Conservation (phyloP, 2,888 invertebrate genomes). For the Sarcophaga carnaria region DNA sequence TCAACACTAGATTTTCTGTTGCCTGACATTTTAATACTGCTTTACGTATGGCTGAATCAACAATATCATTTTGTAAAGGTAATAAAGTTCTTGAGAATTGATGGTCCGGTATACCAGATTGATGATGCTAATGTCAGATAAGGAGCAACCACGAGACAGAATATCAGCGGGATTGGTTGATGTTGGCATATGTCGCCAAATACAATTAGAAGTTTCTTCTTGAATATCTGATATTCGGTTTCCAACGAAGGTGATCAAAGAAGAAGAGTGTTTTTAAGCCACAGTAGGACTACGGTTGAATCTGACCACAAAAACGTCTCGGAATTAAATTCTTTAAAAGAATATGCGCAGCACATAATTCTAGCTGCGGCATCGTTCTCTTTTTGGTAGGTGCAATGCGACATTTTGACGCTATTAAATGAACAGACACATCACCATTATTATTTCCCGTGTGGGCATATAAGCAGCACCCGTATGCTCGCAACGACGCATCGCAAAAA, state of each 20-base stretch:
- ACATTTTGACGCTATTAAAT: constrained; percentile 6
- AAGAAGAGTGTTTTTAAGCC: constrained; percentile 49
- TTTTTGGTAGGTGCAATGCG: constrained; percentile 30
- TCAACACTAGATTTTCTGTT: background rate
- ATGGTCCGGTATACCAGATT: constrained; percentile 36
- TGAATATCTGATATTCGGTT: constrained; percentile 50
- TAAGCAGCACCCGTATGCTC: constrained; percentile 31
- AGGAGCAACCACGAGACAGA: constrained; percentile 49
- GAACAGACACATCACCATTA: background rate
- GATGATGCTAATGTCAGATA: constrained; percentile 37
- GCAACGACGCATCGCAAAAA: constrained; percentile 20
- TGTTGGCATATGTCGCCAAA: constrained; percentile 53
- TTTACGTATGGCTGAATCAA: background rate
- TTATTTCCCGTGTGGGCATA: background rate
- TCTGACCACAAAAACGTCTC: constrained; percentile 53
- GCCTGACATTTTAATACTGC: constrained; percentile 4
- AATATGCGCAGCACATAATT: constrained; percentile 24
- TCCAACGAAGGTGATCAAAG: constrained; percentile 51
- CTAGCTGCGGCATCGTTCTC: constrained; percentile 32
- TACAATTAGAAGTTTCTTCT: constrained; percentile 45
- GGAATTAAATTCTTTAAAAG: constrained; percentile 21
- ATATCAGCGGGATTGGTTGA: constrained; percentile 56
- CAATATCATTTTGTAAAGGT: background rate
- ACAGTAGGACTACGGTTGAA: constrained; percentile 41
- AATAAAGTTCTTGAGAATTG: background rate